phyloP scores from a whole-genome alignment of 92 coral and sea anemone genomes.

The Siderastrea radians region DNA sequence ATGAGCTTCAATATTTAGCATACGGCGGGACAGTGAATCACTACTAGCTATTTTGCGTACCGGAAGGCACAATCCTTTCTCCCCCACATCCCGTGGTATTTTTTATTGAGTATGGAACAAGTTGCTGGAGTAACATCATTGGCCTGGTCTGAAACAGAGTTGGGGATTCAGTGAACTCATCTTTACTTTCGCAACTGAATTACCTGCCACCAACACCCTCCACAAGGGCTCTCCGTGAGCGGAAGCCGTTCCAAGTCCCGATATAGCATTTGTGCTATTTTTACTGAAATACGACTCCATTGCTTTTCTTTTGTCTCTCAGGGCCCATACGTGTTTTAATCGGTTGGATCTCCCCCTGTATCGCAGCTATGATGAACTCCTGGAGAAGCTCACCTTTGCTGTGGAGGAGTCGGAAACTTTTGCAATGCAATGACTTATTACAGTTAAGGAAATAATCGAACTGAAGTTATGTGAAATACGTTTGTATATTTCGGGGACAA shows the following conservation, averaged over 20 bases:
- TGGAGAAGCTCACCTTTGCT: constrained; percentile 96
- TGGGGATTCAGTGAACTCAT: not conserved
- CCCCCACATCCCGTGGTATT: not conserved
- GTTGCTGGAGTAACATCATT: not conserved
- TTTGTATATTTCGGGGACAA: too few relatives aligned
- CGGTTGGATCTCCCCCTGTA: constrained; percentile 96
- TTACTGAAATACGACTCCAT: not conserved
- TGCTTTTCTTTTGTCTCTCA: constrained; percentile 40
- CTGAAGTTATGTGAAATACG: not conserved
- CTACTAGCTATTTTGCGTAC: not conserved
- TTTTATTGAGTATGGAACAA: not conserved
- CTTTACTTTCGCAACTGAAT: not conserved
- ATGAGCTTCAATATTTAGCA: not conserved
- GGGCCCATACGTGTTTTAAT: constrained; percentile 99
- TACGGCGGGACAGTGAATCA: not conserved
- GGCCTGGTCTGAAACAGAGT: not conserved
- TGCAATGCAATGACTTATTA: constrained; percentile 82
- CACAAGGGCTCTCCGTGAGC: not conserved
- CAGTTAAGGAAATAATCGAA: constrained; percentile 12
- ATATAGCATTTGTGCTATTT: too few relatives aligned
- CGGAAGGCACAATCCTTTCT: not conserved
- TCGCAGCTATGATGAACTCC: constrained; percentile 90
- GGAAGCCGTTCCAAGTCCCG: not conserved
- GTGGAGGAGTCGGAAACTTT: constrained; percentile 99
- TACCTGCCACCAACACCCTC: not conserved